Conservation (phyloP, 1,140 invertebrate genomes). For the Diorhabda elongata region DNA sequence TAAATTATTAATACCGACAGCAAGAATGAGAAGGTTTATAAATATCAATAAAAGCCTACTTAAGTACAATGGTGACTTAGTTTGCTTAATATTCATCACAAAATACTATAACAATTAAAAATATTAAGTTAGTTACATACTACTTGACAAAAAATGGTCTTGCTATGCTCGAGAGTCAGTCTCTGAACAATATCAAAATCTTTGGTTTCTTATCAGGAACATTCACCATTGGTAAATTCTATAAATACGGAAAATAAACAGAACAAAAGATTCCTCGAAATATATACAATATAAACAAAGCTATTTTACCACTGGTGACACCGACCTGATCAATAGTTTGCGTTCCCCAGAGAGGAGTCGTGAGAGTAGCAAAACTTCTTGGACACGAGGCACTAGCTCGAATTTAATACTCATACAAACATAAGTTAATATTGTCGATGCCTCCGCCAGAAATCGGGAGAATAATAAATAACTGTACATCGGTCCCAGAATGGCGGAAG, state of each 20-base stretch:
- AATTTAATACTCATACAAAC: slow-evolving; percentile 32
- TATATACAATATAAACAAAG: slow-evolving; percentile 40
- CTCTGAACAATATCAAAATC: slow-evolving; percentile 37
- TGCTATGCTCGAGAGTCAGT: slow-evolving; percentile 32
- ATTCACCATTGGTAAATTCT: slow-evolving; percentile 18
- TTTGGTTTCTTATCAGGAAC: slow-evolving; percentile 41
- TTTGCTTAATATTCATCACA: slow-evolving; percentile 44
- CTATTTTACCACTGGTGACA: slow-evolving; percentile 27
- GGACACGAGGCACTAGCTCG: slow-evolving; percentile 25
- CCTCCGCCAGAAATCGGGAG: slow-evolving; percentile 23
- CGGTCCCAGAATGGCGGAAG: slow-evolving; percentile 19
- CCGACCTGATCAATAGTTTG: slow-evolving; percentile 33
- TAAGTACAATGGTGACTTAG: slow-evolving; percentile 43
- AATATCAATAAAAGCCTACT: slow-evolving; percentile 31
- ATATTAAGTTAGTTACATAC: slow-evolving; percentile 36
- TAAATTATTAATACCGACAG: slow-evolving; percentile 14
- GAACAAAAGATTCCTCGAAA: slow-evolving; percentile 15
- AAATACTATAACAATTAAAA: slow-evolving; percentile 34
- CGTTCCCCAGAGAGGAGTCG: slow-evolving; percentile 28
- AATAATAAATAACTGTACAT: slow-evolving; percentile 41
- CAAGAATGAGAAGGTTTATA: slow-evolving; percentile 24
- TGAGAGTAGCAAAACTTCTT: slow-evolving; percentile 26
- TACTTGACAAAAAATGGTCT: slow-evolving; percentile 33
- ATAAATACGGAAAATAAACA: slow-evolving; percentile 18
- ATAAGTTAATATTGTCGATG: slow-evolving; percentile 31